A percentile compares a stretch with the other conserved stretches of the same genome.
These are phyloP conservation scores for Rhizomys pruinosus DNA, from an alignment of 2,113 vertebrate genomes.

Conservation along the genomic window DNA sequence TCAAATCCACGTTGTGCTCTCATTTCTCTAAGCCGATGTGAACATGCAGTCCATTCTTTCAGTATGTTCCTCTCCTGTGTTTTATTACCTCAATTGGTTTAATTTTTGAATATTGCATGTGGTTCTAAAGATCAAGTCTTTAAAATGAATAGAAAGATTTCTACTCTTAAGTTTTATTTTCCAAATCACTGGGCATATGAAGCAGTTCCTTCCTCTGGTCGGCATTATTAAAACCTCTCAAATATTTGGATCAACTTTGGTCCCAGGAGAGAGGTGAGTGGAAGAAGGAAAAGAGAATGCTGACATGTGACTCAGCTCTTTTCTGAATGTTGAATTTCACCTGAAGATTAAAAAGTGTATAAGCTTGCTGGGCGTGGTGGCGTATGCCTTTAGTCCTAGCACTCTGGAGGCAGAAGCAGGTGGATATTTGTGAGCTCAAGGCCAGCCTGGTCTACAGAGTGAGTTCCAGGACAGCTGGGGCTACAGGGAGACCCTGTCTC, in stretches of 20 bases:
- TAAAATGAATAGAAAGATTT: background rate
- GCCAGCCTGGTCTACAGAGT: no score
- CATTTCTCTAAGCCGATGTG: background rate
- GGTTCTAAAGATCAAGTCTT: background rate
- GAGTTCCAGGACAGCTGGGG: no score
- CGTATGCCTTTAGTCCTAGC: no score
- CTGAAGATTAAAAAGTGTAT: background rate
- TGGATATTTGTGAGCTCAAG: no score
- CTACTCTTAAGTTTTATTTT: slow-evolving; percentile 6
- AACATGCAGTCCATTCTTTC: background rate
- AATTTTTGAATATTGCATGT: background rate
- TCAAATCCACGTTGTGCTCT: background rate
- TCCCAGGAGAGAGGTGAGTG: background rate
- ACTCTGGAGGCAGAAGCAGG: no score
- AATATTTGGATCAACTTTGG: background rate
- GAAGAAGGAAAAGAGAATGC: background rate
- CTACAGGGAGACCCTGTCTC: no score
- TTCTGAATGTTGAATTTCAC: background rate
- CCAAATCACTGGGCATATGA: background rate
- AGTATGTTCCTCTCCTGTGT: background rate
- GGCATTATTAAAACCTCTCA: background rate
- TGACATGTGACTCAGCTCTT: background rate
- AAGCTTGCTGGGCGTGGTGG: no score
- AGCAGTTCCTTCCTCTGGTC: background rate
- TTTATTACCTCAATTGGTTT: slow-evolving; percentile 1